Evolutionary conservation across 1,140 invertebrate genomes (phyloP), one percentile per base, ranked within the genome.

Genomic region (Diabrotica virgifera): DNA sequence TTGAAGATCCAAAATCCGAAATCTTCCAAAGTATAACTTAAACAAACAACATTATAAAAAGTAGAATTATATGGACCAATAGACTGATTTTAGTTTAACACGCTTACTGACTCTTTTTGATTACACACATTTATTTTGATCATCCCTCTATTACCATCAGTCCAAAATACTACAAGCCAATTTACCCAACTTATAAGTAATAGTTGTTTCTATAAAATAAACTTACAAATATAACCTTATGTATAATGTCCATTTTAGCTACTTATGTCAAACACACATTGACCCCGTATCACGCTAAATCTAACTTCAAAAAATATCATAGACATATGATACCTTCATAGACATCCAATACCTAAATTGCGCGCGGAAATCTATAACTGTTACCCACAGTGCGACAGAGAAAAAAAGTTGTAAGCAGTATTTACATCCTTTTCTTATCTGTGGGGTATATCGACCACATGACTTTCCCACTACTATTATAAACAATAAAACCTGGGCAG

Each of bases 141-240:
- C 8, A 46, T 46, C 4, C 5, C n/a, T 10, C n/a, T 10, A 46
- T 10, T 46, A 46, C n/a, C 40, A 46, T 46, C 40, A 46, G 40
- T 46, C 40, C 40, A 46, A 46, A 46, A 46, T 46, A 46, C 40
- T 46, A 46, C 40, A 46, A 46, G 40, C 40, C 8, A 46, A 10
- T 46, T 10, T 46, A 46, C 40, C 40, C 40, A 46, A 46, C 40
- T 24, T 24, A 24, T 24, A 24, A 24, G 24, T 24, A 24, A 46
- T n/a, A 46, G n/a, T 46, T 46, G n/a, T 46, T 46, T 46, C 40
- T 46, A 46, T 46, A 46, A 46, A 46, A 46, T 46, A 46, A 46
- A 46, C 40, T 46, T 46, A 46, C 40, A 46, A 46, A 46, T 46
- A 46, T 46, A 46, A 46, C n/a, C 8, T 10, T 46, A 46, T 46